phyloP scores from a whole-genome alignment of 1,140 invertebrate genomes.

The Pogonomyrmex californicus region DNA sequence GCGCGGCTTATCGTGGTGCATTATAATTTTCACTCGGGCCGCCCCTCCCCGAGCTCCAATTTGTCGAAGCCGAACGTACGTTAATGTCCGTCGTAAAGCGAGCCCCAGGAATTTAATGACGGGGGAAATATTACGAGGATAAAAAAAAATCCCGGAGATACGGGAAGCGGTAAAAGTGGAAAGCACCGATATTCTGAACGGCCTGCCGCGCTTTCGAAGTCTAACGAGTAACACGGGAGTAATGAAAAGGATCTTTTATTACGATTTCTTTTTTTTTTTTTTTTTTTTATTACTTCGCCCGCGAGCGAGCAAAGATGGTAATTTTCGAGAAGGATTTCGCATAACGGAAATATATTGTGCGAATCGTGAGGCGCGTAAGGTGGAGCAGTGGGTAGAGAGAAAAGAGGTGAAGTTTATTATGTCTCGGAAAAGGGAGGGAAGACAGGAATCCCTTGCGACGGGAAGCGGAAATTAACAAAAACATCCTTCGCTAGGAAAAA shows the following conservation, averaged over 20 bases:
- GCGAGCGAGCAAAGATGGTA: slow-evolving; percentile 29
- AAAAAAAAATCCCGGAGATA: background rate
- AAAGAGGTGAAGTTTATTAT: slow-evolving; percentile 61
- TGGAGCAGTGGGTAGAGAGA: slow-evolving; percentile 13
- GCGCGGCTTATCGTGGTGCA: background rate
- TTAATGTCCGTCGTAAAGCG: background rate
- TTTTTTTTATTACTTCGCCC: slow-evolving; percentile 35
- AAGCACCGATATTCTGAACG: slow-evolving; percentile 1
- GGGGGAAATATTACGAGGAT: background rate
- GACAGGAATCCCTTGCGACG: slow-evolving; percentile 29
- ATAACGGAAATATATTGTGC: slow-evolving; percentile 48
- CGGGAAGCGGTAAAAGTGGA: background rate
- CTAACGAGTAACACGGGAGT: slow-evolving; percentile 38
- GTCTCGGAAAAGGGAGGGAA: background rate
- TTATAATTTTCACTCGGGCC: background rate
- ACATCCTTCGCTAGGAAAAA: slow-evolving; percentile 17
- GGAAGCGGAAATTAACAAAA: slow-evolving; percentile 60
- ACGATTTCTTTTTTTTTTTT: no score
- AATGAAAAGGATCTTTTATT: slow-evolving; percentile 53
- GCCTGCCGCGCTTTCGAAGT: background rate
- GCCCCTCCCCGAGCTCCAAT: background rate
- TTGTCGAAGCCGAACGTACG: background rate
- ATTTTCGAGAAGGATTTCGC: slow-evolving; percentile 50
- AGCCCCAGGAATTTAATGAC: slow-evolving; percentile 17
- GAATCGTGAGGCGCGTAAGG: slow-evolving; percentile 34